Evolutionary conservation across 2,888 invertebrate species (phyloP).

Genomic region (Exephanes ischioxanthus): DNA sequence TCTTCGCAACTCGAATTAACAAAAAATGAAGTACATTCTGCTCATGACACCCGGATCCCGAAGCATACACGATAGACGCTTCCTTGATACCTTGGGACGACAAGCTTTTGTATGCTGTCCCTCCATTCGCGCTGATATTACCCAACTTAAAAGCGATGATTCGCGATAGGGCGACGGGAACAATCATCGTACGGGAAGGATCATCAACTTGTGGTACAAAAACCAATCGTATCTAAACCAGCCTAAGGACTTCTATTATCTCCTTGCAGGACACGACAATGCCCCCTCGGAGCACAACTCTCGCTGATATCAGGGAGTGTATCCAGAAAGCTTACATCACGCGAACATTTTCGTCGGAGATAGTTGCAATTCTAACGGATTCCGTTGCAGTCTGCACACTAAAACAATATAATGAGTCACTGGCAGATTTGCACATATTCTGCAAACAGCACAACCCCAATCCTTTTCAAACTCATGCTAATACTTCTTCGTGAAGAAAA

Average conservation of each 20-base stretch:
- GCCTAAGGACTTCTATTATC: constrained; percentile 6
- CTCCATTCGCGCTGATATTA: too few species aligned
- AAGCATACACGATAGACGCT: too few species aligned
- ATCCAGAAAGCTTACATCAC: constrained; percentile 42
- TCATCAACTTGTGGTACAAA: too few species aligned
- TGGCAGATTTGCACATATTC: constrained; percentile 16
- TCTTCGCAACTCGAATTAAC: too few species aligned
- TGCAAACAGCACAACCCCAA: neutral
- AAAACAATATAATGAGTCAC: constrained; percentile 39
- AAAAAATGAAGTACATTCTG: too few species aligned
- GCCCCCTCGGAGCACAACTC: constrained; percentile 18
- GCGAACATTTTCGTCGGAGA: constrained; percentile 12
- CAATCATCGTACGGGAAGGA: too few species aligned
- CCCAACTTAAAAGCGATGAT: too few species aligned
- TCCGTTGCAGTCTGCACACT: constrained; percentile 44
- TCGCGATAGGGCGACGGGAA: too few species aligned
- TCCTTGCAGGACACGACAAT: constrained; percentile 20
- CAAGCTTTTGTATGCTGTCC: too few species aligned
- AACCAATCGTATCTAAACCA: constrained; percentile 21
- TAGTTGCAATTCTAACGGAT: constrained; percentile 22
- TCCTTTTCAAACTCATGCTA: constrained; percentile 1
- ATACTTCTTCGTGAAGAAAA: constrained; percentile 34
- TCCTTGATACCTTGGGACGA: too few species aligned
- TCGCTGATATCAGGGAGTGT: constrained; percentile 46
- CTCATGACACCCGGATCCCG: too few species aligned